Conservation (phyloP, 2,888 invertebrate species). For the Tetragonisca angustula region DNA sequence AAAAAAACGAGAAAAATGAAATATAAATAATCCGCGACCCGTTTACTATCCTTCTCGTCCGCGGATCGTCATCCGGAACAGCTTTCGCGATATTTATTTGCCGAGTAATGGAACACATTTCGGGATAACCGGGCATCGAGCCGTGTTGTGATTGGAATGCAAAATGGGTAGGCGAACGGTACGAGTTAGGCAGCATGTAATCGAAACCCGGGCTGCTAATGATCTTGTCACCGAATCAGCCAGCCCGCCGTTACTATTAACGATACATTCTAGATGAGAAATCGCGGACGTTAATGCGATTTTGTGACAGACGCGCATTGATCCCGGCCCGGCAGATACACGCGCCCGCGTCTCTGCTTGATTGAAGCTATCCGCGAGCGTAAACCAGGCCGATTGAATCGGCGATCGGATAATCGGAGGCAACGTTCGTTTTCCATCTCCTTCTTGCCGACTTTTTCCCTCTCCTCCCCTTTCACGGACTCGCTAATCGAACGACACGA, state of each 20-base stretch:
- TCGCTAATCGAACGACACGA: background rate
- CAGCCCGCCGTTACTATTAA: slow-evolving; percentile 41
- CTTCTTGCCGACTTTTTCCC: slow-evolving; percentile 1
- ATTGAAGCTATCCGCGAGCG: slow-evolving; percentile 33
- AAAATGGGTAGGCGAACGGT: slow-evolving; percentile 47
- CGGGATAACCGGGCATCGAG: background rate
- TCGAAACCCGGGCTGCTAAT: slow-evolving; percentile 47
- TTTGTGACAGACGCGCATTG: slow-evolving; percentile 30
- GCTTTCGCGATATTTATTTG: background rate
- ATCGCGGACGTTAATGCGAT: slow-evolving; percentile 52
- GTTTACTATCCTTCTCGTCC: background rate
- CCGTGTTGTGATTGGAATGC: slow-evolving; percentile 35
- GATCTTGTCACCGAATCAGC: slow-evolving; percentile 39
- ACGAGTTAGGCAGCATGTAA: slow-evolving; percentile 36
- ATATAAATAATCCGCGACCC: too few species aligned
- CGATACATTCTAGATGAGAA: slow-evolving; percentile 51
- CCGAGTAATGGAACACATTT: background rate
- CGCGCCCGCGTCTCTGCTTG: background rate
- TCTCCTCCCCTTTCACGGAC: background rate
- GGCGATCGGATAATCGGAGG: slow-evolving; percentile 23
- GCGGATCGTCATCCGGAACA: background rate
- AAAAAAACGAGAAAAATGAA: too few species aligned
- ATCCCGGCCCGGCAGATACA: slow-evolving; percentile 2
- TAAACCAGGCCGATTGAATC: slow-evolving; percentile 31
- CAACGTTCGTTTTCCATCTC: background rate